Conservation (phyloP, 2,888 invertebrate genomes). For the Digitonthophagus gazella region DNA sequence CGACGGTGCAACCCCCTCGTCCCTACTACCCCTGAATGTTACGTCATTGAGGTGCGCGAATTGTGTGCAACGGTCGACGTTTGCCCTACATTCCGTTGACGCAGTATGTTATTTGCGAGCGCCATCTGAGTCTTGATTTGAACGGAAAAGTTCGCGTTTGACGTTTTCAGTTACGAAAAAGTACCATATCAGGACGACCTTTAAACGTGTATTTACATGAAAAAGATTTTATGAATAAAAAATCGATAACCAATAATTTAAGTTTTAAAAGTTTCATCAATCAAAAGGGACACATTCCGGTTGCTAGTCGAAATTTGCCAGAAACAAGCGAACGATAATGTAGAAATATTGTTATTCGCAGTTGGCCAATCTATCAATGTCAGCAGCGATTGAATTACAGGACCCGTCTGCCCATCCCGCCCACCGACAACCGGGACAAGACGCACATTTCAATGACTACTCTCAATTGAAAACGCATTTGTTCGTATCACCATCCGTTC, state of each 20-base stretch:
- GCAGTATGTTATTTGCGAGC: background rate
- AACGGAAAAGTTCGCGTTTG: background rate
- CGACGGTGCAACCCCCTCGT: slow-evolving; percentile 29
- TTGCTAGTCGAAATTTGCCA: slow-evolving; percentile 15
- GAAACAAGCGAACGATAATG: slow-evolving; percentile 15
- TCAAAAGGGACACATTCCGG: slow-evolving; percentile 6
- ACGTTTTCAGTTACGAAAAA: background rate
- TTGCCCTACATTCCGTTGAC: slow-evolving; percentile 14
- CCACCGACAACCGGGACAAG: background rate
- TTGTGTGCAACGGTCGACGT: slow-evolving; percentile 5
- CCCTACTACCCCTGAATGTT: slow-evolving; percentile 16
- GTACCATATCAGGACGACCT: background rate
- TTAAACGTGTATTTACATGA: no score
- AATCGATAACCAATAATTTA: no score
- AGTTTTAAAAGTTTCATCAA: slow-evolving; percentile 12
- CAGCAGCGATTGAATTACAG: background rate
- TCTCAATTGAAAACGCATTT: slow-evolving; percentile 11
- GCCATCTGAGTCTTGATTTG: background rate
- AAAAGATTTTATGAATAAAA: no score
- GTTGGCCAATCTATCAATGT: slow-evolving; percentile 13
- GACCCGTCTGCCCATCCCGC: slow-evolving; percentile 1
- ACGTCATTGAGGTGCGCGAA: slow-evolving; percentile 21
- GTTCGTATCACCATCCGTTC: background rate
- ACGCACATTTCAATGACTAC: background rate
- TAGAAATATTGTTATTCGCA: slow-evolving; percentile 15